phyloP scores from a whole-genome alignment of 1,140 invertebrate genomes.

The Teleogryllus occipitalis region DNA sequence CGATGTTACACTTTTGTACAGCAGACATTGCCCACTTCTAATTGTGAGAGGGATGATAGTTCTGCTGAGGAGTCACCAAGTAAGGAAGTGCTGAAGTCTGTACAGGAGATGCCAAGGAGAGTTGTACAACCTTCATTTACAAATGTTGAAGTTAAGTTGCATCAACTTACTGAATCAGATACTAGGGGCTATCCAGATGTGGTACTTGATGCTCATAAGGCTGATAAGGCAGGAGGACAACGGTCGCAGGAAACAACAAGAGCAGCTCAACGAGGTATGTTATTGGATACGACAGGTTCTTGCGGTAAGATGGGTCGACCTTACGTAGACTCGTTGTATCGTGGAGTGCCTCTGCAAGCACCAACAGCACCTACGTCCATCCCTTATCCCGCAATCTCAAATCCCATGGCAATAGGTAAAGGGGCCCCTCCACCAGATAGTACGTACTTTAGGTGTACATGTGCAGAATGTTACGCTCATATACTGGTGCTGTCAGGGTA shows the following conservation, averaged over 20 bases:
- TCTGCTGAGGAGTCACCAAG: background rate
- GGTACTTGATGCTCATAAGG: conserved; percentile 3
- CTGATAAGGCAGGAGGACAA: background rate
- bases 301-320: background rate
- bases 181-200: background rate
- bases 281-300: background rate
- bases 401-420: background rate
- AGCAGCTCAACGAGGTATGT: background rate
- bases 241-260: background rate
- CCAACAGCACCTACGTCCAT: background rate
- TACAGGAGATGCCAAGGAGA: background rate
- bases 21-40: background rate
- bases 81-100: background rate
- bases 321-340: background rate
- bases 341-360: background rate
- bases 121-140: background rate
- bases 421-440: background rate
- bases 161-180: background rate
- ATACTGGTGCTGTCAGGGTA: background rate
- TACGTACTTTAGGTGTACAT: background rate
- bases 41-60: background rate
- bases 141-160: background rate
- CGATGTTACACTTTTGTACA: too few species aligned
- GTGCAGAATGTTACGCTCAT: background rate
- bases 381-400: background rate